Base-by-base conservation (phyloP, 1,140 invertebrate genomes). In the Globodera ellingtonae region DNA sequence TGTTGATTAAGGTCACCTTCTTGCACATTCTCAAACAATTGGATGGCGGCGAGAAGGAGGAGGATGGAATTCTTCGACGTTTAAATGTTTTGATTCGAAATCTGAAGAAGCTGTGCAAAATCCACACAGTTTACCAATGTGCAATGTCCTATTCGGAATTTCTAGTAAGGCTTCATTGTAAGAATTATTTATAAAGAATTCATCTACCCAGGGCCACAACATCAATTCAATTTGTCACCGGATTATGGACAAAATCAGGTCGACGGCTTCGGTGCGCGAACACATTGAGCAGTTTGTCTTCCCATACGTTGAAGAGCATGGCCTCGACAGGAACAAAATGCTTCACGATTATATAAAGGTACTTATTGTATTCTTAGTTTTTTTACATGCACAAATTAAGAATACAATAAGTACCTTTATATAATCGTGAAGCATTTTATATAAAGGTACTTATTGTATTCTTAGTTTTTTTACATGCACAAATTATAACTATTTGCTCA, bases 311-410 rank as follows among this genome's bases (percentile, higher is more conserved):
- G 69, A 79, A 24, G 80, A 81, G 35, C 79, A 81, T 50, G 15
- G 71, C 7, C 65, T 81, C 62, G 80, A 81, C 67, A 70, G 59
- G 52, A 81, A 81, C 50, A 52, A 81, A 65, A 9, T 81, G 35
- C 77, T 81, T 15, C 44, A 81, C 50, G 79, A 62, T 24, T 81
- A 81, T n/a, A 81, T 81, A 21, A 78, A 79, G 79, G 79, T 81
- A 21, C 6, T 50, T 62, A 7, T 10, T 69, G 21, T 5, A 13
- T 24, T 46, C 10, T 44, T 15, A n/a, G 35, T 35, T 70, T 35
- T 10, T 35, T 7, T 10, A 75, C 35, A 35, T 35, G 35, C 35
- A 24, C 46, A 6, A 66, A 44, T 18, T 35, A 5, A n/a, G n/a
- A n/a, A n/a, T n/a, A n/a, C n/a, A n/a, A n/a, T n/a, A n/a, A n/a